A percentile compares a stretch with the other conserved stretches of the same genome.
These are phyloP conservation scores for Incurvaria masculella DNA, from an alignment of 2,888 invertebrate species.

Conservation along the genomic window DNA sequence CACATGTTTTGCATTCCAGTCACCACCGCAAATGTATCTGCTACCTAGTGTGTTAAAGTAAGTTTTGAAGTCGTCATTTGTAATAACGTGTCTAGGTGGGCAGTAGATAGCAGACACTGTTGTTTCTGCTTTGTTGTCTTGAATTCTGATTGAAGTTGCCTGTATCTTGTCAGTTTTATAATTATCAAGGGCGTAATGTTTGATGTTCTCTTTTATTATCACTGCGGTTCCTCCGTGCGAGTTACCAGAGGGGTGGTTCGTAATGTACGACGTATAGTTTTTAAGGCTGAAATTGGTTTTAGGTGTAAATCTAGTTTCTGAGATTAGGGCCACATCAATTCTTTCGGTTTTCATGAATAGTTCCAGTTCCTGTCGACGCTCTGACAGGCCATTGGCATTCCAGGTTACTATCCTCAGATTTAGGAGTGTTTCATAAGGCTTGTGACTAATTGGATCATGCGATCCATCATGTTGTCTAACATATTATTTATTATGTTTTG, in stretches of 20 bases:
- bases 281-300: neutral
- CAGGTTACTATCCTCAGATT: constrained; percentile 5
- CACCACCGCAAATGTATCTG: neutral
- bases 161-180: neutral
- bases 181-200: neutral
- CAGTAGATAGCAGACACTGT: constrained; percentile 1
- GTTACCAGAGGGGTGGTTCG: neutral
- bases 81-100: neutral
- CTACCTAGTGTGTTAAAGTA: neutral
- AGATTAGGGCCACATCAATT: constrained; percentile 7
- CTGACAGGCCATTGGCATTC: constrained; percentile 6
- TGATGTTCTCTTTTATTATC: neutral
- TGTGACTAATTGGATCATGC: neutral
- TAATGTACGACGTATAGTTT: neutral
- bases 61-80: neutral
- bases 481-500: neutral
- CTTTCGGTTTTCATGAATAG: constrained; percentile 1
- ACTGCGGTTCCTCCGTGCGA: neutral
- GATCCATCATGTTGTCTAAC: neutral
- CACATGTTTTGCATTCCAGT: constrained; percentile 2
- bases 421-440: neutral
- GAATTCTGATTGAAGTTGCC: neutral
- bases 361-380: constrained; percentile 4
- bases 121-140: neutral
- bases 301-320: constrained; percentile 1